Conservation (phyloP, 2,113 vertebrate genomes). For the Carettochelys insculpta region DNA sequence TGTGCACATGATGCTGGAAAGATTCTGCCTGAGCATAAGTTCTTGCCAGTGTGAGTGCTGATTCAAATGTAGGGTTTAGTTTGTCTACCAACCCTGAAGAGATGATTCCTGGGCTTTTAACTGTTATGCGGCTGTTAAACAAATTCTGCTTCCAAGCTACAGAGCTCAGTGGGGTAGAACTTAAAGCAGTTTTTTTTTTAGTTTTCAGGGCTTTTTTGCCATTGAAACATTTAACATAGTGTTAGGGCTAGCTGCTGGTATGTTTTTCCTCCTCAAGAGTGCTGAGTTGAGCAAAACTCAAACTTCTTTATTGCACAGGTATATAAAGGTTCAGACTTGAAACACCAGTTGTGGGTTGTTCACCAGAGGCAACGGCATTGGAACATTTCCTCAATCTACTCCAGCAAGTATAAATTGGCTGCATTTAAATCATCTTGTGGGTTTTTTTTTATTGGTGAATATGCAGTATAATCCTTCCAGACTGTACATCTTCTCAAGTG, state of each 20-base stretch:
- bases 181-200: not conserved
- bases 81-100: not conserved
- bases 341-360: not conserved
- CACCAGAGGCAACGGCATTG: not conserved
- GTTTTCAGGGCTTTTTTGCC: too few relatives aligned
- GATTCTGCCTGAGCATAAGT: rapidly evolving
- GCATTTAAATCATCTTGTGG: not conserved
- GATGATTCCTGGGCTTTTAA: not conserved
- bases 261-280: not conserved
- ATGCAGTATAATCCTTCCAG: not conserved
- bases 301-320: not conserved
- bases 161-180: constrained; percentile 70
- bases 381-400: not conserved
- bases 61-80: not conserved
- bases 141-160: constrained; percentile 27
- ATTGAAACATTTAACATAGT: not conserved
- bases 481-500: not conserved
- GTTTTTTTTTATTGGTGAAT: not conserved
- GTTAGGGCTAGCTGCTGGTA: not conserved
- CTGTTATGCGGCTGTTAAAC: not conserved
- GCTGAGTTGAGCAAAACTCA: not conserved
- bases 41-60: rapidly evolving
- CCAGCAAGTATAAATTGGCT: not conserved
- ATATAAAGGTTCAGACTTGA: not conserved
- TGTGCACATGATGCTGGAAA: not conserved